phyloP scores from a whole-genome alignment of 1,140 invertebrate species.

The Choristoneura fumiferana region DNA sequence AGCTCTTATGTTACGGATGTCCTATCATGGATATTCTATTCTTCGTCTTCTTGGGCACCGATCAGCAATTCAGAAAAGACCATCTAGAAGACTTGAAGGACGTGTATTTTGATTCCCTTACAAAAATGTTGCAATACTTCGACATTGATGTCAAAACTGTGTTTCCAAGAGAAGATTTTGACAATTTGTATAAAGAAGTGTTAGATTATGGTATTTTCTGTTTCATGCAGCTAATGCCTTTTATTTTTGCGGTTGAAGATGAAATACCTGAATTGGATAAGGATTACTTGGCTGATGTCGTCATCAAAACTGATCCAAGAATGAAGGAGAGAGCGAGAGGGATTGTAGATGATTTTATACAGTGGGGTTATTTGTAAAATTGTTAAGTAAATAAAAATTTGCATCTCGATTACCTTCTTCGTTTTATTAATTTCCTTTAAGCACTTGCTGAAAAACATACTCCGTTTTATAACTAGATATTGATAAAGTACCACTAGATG shows the following conservation, averaged over 20 bases:
- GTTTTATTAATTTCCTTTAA: no score
- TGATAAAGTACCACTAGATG: no score
- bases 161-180: slow-evolving; percentile 35
- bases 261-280: slow-evolving; percentile 28
- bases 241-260: slow-evolving; percentile 29
- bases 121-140: slow-evolving; percentile 36
- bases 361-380: slow-evolving; percentile 35
- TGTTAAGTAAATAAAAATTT: no score
- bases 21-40: slow-evolving; percentile 45
- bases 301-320: neutral
- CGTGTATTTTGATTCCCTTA: slow-evolving; percentile 36
- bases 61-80: slow-evolving; percentile 36
- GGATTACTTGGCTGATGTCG: slow-evolving; percentile 7
- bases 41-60: slow-evolving; percentile 37
- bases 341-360: slow-evolving; percentile 50
- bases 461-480: no score
- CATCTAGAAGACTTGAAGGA: slow-evolving; percentile 41
- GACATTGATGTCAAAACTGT: slow-evolving; percentile 32
- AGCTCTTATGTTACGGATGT: slow-evolving; percentile 39
- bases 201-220: slow-evolving; percentile 33
- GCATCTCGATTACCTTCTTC: no score
- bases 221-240: slow-evolving; percentile 23
- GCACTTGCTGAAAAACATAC: no score
- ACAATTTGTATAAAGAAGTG: slow-evolving; percentile 30
- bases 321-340: slow-evolving; percentile 3